Evolutionary conservation across 2,888 invertebrate genomes (phyloP), one percentile per base, ranked within the genome.

Genomic region (Lasioglossum figueresi): DNA sequence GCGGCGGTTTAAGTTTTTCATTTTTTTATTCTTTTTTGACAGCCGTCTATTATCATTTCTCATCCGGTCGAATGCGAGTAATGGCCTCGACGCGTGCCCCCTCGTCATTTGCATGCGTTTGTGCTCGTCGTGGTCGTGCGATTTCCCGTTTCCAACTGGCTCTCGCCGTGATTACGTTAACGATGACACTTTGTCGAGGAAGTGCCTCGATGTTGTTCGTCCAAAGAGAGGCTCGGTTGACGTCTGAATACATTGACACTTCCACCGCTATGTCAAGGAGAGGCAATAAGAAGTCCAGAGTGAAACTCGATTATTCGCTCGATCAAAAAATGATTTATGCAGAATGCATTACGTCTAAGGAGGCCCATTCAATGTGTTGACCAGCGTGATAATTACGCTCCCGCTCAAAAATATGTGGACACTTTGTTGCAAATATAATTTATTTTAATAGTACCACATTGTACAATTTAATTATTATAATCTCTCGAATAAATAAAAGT

Each of bases 21-120:
- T n/a, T 19, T 14, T 19, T 34, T 8, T 82, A 82, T 71, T 52
- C 52, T 14, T 56, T 77, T 68, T 70, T 70, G 56, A 63, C 31
- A 43, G 73, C 1, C 31, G 79, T 43, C 84, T 91, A 88, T 89
- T 87, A 88, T 81, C 84, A 86, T 91, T 88, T 87, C 83, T 89
- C 84, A 82, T 87, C 43, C 82, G 27, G 83, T 43, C 73, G 63
- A 83, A 86, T 84, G 78, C 83, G 83, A 88, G 87, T 88, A 86
- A 84, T 48, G 71, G 66, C 68, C n/a, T 23, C 70, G 76, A 84
- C 80, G 75, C 82, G 80, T 84, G 84, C 79, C 77, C 68, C 80
- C 80, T 75, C 59, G 76, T 76, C 84, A 87, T 85, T 89, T 82
- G 52, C 86, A 73, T 82, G 70, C 72, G 86, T 87, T 87, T 87